These are phyloP conservation scores for Cyclina sinensis DNA, from an alignment of 1,140 invertebrate species.

Conservation along the genomic window DNA sequence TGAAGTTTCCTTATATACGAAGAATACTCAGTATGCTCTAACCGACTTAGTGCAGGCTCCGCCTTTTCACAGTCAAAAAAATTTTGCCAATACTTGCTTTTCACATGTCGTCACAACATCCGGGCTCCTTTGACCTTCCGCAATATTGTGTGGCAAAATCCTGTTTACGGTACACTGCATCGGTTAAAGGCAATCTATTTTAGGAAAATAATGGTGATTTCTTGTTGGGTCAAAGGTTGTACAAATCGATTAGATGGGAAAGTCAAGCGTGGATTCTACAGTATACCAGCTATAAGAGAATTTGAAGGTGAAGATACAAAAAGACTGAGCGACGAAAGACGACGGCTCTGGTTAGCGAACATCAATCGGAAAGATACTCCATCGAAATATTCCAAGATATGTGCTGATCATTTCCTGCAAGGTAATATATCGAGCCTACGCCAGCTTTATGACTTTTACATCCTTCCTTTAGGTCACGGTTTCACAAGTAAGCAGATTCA, in stretches of 20 bases:
- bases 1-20: no score
- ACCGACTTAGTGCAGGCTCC: no score
- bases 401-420: slow-evolving; percentile 53
- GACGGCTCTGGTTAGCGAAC: slow-evolving; percentile 52
- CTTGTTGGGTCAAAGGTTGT: slow-evolving; percentile 54
- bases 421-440: no score
- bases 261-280: background rate
- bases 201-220: slow-evolving; percentile 23
- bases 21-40: no score
- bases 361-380: slow-evolving; percentile 47
- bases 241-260: background rate
- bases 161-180: background rate
- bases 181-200: background rate
- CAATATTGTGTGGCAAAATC: slow-evolving; percentile 14
- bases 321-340: slow-evolving; percentile 17
- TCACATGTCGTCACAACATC: background rate
- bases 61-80: no score
- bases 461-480: no score
- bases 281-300: slow-evolving; percentile 11
- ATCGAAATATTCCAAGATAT: slow-evolving; percentile 42
- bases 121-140: slow-evolving; percentile 8
- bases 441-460: no score
- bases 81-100: no score
- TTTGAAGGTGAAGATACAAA: slow-evolving; percentile 26
- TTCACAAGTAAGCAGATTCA: no score